Base-by-base conservation (phyloP, 2,113 vertebrate genomes). In the Plestiodon gilberti region DNA sequence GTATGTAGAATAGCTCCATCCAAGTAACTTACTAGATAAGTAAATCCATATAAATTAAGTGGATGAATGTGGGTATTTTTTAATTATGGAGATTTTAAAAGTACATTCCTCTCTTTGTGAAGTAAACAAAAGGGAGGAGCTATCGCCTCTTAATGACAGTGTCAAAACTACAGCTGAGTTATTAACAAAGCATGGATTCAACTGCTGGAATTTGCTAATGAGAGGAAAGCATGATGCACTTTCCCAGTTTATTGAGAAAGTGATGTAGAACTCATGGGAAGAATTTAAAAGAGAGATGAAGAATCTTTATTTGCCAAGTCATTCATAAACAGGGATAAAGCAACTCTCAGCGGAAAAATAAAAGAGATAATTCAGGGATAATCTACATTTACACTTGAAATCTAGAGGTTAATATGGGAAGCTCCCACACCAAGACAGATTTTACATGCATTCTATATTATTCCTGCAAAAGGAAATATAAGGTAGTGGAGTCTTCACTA, bases 21-120 rank as follows among this genome's bases (percentile, higher is more conserved):
- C n/a, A n/a, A n/a, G n/a, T n/a, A n/a, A n/a, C n/a, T n/a, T n/a
- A n/a, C n/a, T 48, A 48, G 8, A 48, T 48, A 48, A 48, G 43
- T 48, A 5, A 48, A 48, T 48, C 43, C 8, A 48, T 48, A 15
- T 33, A 10, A 3, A 38, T 67, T 18, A 80, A 17, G 78, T 83
- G 4, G 35, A 80, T 0, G 7, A 87, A 89, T 83, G 86, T 35
- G 78, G 64, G 59, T 48, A 5, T 88, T 85, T 89, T 0, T 1
- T 86, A 88, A 93, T 1, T 38, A 80, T 80, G 77, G 82, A 88
- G 78, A 77, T 28, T 55, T 90, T 89, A 89, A 94, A 93, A 92
- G 85, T 71, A 84, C 18, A 62, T 65, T 65, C 38, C 33, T 83
- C 84, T 86, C 57, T 87, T 55, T 87, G 82, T 78, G 88, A 88